These are phyloP conservation scores for Amphiduros pacificus DNA, from an alignment of 2,888 invertebrate species.

Conservation along the genomic window DNA sequence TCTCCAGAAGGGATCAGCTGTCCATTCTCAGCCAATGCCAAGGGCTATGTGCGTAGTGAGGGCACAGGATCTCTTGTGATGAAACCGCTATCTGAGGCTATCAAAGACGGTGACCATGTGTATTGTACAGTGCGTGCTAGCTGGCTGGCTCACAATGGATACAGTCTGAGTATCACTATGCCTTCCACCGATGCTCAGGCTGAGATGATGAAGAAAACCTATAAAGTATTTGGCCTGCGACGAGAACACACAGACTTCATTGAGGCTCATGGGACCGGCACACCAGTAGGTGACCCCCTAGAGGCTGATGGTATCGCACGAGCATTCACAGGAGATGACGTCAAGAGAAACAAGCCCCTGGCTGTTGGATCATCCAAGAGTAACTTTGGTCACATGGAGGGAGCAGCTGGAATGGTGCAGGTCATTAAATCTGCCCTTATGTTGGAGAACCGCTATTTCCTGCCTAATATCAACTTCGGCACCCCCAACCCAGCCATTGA, in stretches of 20 bases:
- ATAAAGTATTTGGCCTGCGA: conserved; percentile 15
- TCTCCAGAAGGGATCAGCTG: conserved; percentile 48
- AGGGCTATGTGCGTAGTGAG: conserved; percentile 57
- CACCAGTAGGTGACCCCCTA: conserved; percentile 51
- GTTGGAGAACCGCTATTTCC: conserved; percentile 12
- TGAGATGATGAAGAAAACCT: conserved; percentile 18
- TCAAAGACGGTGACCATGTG: conserved; percentile 31
- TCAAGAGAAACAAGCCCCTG: conserved; percentile 12
- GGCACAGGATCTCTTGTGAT: conserved; percentile 51
- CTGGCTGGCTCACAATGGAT: conserved; percentile 51
- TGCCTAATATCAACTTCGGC: conserved; percentile 20
- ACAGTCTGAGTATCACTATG: conserved; percentile 44
- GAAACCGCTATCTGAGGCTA: conserved; percentile 38
- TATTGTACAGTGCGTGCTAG: conserved; percentile 39
- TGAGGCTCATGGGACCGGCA: conserved; percentile 55
- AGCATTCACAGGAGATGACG: conserved; percentile 14
- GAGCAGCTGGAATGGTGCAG: conserved; percentile 23
- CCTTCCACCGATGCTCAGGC: conserved; percentile 26
- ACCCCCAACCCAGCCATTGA: not conserved
- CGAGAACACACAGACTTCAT: conserved; percentile 32
- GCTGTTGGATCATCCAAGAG: conserved; percentile 22
- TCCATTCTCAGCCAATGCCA: conserved; percentile 51
- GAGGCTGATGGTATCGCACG: conserved; percentile 37
- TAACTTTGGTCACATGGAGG: conserved; percentile 24
- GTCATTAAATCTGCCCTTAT: conserved; percentile 24